Percentiles rank a stretch among this genome's conserved stretches.
Evolutionary conservation across 2,888 invertebrate species (phyloP).

Genomic region (Ormyrus nitidulus): DNA sequence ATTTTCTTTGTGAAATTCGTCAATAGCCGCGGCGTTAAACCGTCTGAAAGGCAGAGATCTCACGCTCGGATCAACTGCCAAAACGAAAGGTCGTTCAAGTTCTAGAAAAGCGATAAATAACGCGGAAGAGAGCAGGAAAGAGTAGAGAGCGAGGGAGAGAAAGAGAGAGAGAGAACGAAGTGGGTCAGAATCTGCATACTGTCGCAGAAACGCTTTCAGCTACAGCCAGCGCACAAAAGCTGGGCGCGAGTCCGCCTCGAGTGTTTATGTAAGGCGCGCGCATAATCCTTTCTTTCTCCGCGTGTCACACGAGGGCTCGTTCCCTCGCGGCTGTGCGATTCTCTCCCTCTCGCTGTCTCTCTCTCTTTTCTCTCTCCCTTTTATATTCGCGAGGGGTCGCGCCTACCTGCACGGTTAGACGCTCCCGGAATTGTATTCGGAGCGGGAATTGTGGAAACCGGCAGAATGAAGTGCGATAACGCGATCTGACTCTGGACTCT

Average conservation of each 20-base stretch:
- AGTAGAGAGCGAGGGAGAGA: not conserved
- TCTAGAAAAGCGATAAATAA: conserved; percentile 31
- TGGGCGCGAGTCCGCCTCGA: not conserved
- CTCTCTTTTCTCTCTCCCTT: conserved; percentile 2
- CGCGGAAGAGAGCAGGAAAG: not conserved
- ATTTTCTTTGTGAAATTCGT: no score
- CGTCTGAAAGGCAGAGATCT: not conserved
- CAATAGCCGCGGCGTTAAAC: no score
- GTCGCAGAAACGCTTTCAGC: conserved; percentile 1
- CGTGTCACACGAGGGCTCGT: not conserved
- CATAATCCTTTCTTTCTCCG: not conserved
- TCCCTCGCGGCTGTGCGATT: not conserved
- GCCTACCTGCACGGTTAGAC: not conserved
- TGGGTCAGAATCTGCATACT: conserved; percentile 41
- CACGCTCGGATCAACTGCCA: not conserved
- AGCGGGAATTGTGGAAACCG: no score
- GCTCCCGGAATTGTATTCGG: no score
- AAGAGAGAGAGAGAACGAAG: conserved; percentile 5
- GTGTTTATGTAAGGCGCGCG: conserved; percentile 21
- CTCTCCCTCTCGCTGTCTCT: not conserved
- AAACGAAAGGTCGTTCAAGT: no score
- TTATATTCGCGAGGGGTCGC: not conserved
- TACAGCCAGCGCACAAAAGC: conserved; percentile 12
- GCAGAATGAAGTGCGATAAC: no score
- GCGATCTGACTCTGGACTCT: no score